Evolutionary conservation across 92 coral and sea anemone species (phyloP).

Genomic region (Micromussa lordhowensis): DNA sequence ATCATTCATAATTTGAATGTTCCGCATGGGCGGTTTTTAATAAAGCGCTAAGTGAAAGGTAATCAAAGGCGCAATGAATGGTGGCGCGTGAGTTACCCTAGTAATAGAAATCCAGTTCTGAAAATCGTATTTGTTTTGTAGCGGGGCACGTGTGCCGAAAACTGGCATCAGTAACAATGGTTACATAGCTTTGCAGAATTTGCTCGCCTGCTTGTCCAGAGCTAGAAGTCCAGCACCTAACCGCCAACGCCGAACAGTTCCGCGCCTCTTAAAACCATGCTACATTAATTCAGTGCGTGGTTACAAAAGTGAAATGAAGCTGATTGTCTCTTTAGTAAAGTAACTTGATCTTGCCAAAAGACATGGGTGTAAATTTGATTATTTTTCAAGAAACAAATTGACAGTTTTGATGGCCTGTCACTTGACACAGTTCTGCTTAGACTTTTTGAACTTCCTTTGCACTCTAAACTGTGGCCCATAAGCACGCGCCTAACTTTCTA

Average conservation of each 20-base stretch:
- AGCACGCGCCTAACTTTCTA: not conserved
- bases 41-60: constrained; percentile 76
- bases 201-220: not conserved
- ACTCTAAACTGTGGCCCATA: not conserved
- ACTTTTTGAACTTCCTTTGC: constrained; percentile 12
- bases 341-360: constrained; percentile 57
- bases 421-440: constrained; percentile 14
- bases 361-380: constrained; percentile 52
- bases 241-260: constrained; percentile 7
- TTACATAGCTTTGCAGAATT: constrained; percentile 35
- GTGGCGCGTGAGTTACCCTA: constrained; percentile 42
- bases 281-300: constrained; percentile 2
- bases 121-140: constrained; percentile 69
- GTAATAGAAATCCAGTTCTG: constrained; percentile 64
- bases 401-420: constrained; percentile 61
- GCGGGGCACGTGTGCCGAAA: constrained; percentile 82
- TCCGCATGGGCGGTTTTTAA: constrained; percentile 59
- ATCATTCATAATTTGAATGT: constrained; percentile 53
- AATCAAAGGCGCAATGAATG: constrained; percentile 65
- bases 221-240: constrained; percentile 7
- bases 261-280: constrained; percentile 22
- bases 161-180: constrained; percentile 50
- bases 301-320: constrained; percentile 14
- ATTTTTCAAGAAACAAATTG: constrained; percentile 65
- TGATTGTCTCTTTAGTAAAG: constrained; percentile 46